Base-by-base conservation (phyloP, 2,888 invertebrate species). In the Hypomecis atomaria region DNA sequence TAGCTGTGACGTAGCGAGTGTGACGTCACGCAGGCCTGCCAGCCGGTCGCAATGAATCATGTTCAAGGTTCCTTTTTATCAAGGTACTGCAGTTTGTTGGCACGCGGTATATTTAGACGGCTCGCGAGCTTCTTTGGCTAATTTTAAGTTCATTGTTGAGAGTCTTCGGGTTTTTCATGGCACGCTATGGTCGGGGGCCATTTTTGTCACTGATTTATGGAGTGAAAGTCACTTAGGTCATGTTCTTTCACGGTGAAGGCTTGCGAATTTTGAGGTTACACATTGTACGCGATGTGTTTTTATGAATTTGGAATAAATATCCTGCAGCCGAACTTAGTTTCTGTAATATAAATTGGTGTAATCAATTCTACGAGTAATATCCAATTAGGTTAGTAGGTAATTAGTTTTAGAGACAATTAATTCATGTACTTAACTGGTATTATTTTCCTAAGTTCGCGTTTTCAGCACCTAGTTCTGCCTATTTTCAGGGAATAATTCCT, bases 21-120 rank as follows among this genome's bases (percentile, higher is more conserved):
- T 85, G 83, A 88, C 88, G 89, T 86, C 80, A 82, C 79, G 76
- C 81, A 73, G 73, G 80, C 78, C 75, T 74, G 74, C 69, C 67
- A 69, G 65, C 69, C 69, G 69, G 74, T 73, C 67, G 76, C 72
- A 66, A 78, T 79, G 79, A 82, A 78, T 76, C 77, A 71, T 73
- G 77, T 75, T 83, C 85, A 85, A 86, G 84, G 84, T 78, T 82
- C 73, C 79, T 83, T 84, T 80, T 82, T 81, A 82, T 78, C 76
- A 71, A 73, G 73, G 75, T 70, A 73, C 72, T 75, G 77, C 74
- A 81, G 75, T 77, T 67, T 58, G 59, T 48, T 61, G 56, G 59
- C 55, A 65, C 62, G 65, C 55, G 56, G 62, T 60, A 56, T 67
- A 75, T 76, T 75, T 73, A 66, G 65, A 65, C 56, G 62, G 36